Conservation (phyloP, 2,113 vertebrate genomes). For the Callorhinus ursinus region DNA sequence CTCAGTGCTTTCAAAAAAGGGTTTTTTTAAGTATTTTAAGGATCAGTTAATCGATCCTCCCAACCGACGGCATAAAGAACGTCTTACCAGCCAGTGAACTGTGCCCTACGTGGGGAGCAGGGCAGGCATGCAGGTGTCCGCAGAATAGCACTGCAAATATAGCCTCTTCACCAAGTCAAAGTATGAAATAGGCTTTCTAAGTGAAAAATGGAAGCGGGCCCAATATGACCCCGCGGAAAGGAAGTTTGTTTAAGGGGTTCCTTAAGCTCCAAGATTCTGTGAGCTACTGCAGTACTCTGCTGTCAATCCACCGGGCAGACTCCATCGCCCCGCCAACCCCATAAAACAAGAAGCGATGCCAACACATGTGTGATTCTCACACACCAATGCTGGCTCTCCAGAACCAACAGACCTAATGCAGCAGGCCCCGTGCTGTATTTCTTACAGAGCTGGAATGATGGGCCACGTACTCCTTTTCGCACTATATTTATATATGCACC, state of each 20-base stretch:
- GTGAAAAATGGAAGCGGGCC: accelerated
- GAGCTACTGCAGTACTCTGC: not conserved
- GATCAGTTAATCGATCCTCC: not conserved
- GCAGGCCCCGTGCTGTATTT: accelerated
- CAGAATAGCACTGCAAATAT: accelerated
- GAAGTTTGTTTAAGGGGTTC: not conserved
- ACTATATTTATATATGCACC: accelerated
- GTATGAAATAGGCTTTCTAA: not conserved
- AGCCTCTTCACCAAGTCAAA: accelerated
- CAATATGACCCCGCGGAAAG: accelerated
- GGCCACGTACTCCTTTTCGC: accelerated
- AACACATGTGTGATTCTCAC: accelerated
- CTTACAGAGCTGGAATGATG: accelerated
- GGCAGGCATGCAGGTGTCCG: accelerated
- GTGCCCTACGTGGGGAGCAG: accelerated
- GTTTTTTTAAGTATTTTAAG: not conserved
- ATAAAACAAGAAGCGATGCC: not conserved
- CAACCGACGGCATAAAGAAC: not conserved
- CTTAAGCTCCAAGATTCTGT: not conserved
- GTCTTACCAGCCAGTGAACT: accelerated
- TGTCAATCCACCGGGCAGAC: accelerated
- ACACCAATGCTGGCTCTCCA: accelerated
- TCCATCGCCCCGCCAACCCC: accelerated
- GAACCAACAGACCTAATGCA: accelerated
- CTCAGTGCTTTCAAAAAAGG: not conserved